A percentile compares a stretch with the other conserved stretches of the same genome.
Conservation (phyloP, 2,888 invertebrate species). For the Chrysopilus asiliformis region DNA sequence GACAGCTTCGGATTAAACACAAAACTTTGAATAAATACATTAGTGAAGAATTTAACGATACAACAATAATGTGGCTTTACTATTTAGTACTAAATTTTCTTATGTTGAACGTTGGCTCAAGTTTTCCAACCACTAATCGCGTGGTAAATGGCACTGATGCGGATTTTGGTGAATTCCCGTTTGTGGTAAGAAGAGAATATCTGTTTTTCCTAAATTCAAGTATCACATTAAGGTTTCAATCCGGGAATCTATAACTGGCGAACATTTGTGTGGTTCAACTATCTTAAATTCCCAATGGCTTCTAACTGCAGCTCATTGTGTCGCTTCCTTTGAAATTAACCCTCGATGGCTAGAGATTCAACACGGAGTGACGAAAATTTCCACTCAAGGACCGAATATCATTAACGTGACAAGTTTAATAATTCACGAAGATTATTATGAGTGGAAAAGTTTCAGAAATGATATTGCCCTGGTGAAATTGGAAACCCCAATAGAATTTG, state of each 20-base stretch:
- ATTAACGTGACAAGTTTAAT: slow-evolving; percentile 22
- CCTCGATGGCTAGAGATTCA: slow-evolving; percentile 19
- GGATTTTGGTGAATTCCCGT: slow-evolving; percentile 23
- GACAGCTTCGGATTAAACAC: no score
- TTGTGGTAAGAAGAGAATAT: slow-evolving; percentile 23
- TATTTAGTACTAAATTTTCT: no score
- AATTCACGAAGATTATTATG: slow-evolving; percentile 27
- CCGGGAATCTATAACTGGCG: slow-evolving; percentile 12
- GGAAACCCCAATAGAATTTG: slow-evolving; percentile 19
- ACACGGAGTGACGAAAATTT: slow-evolving; percentile 21
- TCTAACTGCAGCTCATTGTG: slow-evolving; percentile 29
- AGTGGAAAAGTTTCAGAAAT: slow-evolving; percentile 23
- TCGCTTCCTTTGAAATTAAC: slow-evolving; percentile 11
- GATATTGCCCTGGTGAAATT: slow-evolving; percentile 35
- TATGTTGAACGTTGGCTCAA: no score
- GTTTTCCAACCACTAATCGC: no score
- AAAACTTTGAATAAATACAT: no score
- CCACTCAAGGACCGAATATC: slow-evolving; percentile 20
- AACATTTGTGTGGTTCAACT: slow-evolving; percentile 25
- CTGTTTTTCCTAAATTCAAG: not conserved
- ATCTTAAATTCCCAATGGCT: slow-evolving; percentile 22
- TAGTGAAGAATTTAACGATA: no score
- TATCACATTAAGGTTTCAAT: slow-evolving; percentile 18
- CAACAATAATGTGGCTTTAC: no score
- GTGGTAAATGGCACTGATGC: slow-evolving; percentile 29